Evolutionary conservation across 2,888 invertebrate species (phyloP), one percentile per base, ranked within the genome.

Genomic region (Baccha elongata): DNA sequence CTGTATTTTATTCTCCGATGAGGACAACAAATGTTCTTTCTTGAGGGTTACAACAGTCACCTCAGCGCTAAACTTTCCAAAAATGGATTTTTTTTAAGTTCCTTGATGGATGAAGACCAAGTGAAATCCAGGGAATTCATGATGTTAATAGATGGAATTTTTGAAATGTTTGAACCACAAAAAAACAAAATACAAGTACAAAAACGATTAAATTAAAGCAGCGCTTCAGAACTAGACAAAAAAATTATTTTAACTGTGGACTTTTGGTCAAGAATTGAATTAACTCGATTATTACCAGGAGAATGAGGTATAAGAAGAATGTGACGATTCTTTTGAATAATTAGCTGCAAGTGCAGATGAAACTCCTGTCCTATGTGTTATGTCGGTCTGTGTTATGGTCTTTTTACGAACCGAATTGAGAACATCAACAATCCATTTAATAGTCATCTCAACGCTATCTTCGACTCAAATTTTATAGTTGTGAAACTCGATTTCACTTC

Each of bases 351-450:
- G 48, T 65, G 40, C 26, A 26, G 65, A 65, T 40, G 37, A 52
- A 65, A 26, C 50, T 15, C 50, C 29, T 44, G 11, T 68, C 23
- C 53, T 44, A 23, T 55, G 67, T 42, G 53, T 55, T 15, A 68
- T 68, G n/a, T n/a, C n/a, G n/a, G n/a, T n/a, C n/a, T n/a, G n/a
- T n/a, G n/a, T n/a, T n/a, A n/a, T n/a, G n/a, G n/a, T n/a, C n/a
- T n/a, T n/a, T n/a, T n/a, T n/a, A n/a, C n/a, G n/a, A n/a, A n/a
- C n/a, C n/a, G n/a, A n/a, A n/a, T n/a, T n/a, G n/a, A n/a, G n/a
- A n/a, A n/a, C n/a, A n/a, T n/a, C n/a, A n/a, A n/a, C n/a, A n/a
- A n/a, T n/a, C n/a, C n/a, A n/a, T n/a, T n/a, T n/a, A n/a, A n/a
- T n/a, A n/a, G n/a, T n/a, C n/a, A n/a, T n/a, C n/a, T n/a, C n/a